Evolutionary conservation across 2,113 vertebrate genomes (phyloP).

Genomic region (Mionectes macconnelli): DNA sequence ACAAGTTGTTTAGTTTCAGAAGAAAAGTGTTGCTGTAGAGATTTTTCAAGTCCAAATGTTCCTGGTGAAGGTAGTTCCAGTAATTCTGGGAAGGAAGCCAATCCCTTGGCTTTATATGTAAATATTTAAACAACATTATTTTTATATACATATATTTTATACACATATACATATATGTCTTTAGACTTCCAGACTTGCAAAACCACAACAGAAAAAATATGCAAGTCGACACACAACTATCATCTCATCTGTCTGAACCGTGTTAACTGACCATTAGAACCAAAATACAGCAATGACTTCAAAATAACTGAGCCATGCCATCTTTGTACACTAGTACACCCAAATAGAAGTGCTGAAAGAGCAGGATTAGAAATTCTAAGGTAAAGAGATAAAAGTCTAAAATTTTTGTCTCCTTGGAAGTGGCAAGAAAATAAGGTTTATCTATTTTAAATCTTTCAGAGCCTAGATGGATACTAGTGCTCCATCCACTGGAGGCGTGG

Average conservation of each 20-base stretch:
- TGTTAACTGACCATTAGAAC: background rate
- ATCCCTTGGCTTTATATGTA: conserved; percentile 76
- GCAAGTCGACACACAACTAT: background rate
- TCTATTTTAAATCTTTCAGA: background rate
- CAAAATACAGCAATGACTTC: background rate
- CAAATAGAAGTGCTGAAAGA: background rate
- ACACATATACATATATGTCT: conserved; percentile 54
- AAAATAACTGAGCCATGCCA: background rate
- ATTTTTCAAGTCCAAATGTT: conserved; percentile 83
- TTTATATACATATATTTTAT: conserved; percentile 65
- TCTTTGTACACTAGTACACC: background rate
- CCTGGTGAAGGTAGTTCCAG: conserved; percentile 80
- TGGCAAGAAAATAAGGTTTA: background rate
- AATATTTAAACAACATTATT: conserved; percentile 82
- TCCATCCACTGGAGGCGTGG: background rate
- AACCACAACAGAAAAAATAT: conserved; percentile 12
- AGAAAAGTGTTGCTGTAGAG: conserved; percentile 70
- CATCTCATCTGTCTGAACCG: background rate
- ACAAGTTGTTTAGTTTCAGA: conserved; percentile 71
- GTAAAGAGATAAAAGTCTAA: background rate
- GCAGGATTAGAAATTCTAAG: background rate
- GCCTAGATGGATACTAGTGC: background rate
- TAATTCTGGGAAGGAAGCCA: conserved; percentile 80
- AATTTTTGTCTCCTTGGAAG: background rate
- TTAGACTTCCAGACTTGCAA: conserved; percentile 44